Conservation (phyloP, 2,797 vertebrate genomes). For the Sus cebifrons region DNA sequence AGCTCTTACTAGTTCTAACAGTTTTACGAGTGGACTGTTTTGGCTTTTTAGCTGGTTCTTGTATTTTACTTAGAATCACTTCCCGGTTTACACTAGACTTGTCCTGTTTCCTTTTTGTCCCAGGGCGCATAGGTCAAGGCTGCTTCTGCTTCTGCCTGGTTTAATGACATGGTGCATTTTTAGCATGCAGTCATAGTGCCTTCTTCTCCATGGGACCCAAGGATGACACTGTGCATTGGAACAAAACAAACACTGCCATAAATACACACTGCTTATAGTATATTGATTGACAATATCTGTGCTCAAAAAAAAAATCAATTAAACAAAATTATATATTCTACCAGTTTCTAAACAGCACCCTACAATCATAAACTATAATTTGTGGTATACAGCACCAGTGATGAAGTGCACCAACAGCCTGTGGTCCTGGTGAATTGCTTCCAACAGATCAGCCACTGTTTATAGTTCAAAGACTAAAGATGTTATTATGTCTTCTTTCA, state of each 20-base stretch:
- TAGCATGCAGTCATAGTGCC: not conserved
- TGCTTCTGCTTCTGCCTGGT: not conserved
- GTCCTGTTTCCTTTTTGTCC: not conserved
- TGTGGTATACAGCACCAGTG: not conserved
- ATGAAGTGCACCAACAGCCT: slow-evolving; percentile 13
- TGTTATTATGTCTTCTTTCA: not conserved
- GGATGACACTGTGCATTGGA: not conserved
- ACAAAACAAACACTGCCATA: slow-evolving; percentile 57
- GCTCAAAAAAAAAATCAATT: slow-evolving; percentile 36
- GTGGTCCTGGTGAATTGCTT: not conserved
- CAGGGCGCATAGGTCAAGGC: not conserved
- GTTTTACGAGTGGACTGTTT: not conserved
- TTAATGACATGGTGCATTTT: slow-evolving; percentile 23
- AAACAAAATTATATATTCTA: not conserved
- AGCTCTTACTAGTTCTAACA: not conserved
- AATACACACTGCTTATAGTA: slow-evolving; percentile 2
- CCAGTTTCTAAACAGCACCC: not conserved
- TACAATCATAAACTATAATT: slow-evolving; percentile 27
- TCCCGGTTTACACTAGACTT: not conserved
- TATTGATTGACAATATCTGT: slow-evolving; percentile 52
- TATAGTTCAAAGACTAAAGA: not conserved
- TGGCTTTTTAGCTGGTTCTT: not conserved
- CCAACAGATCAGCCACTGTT: not conserved
- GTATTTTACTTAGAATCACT: slow-evolving; percentile 20
- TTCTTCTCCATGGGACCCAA: not conserved